phyloP scores from a whole-genome alignment of 2,113 vertebrate genomes.

The Peromyscus maniculatus region DNA sequence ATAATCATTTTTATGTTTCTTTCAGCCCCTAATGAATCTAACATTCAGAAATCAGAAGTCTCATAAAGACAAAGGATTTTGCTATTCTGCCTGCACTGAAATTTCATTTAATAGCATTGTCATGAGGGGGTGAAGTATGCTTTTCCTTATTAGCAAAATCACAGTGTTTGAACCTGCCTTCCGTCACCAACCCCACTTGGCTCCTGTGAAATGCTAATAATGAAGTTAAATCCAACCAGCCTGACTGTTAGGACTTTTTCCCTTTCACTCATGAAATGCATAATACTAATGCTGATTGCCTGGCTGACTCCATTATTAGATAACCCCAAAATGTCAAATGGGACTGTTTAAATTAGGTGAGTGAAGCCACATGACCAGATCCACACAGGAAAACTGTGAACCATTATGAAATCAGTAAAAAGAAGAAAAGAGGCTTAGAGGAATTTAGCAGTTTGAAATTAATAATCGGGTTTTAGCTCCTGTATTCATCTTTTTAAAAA shows the following conservation, averaged over 20 bases:
- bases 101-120: constrained; percentile 51
- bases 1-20: constrained; percentile 57
- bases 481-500: constrained; percentile 2
- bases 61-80: constrained; percentile 61
- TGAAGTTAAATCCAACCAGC: constrained; percentile 73
- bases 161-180: constrained; percentile 65
- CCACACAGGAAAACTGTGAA: constrained; percentile 54
- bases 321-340: constrained; percentile 73
- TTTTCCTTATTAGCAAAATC: constrained; percentile 74
- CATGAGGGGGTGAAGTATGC: not conserved
- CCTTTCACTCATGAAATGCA: constrained; percentile 64
- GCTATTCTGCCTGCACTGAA: constrained; percentile 23
- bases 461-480: constrained; percentile 70
- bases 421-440: constrained; percentile 67
- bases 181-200: constrained; percentile 46
- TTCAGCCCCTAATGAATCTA: constrained; percentile 72
- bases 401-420: constrained; percentile 73
- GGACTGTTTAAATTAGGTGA: constrained; percentile 73
- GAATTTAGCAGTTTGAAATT: constrained; percentile 77
- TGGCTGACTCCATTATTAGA: constrained; percentile 79
- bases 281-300: constrained; percentile 59
- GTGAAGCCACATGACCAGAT: constrained; percentile 69
- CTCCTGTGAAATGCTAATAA: constrained; percentile 77
- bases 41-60: constrained; percentile 45
- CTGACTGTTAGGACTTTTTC: constrained; percentile 17